These are phyloP conservation scores for Babyrousa celebensis DNA, from an alignment of 2,797 vertebrate genomes.

Conservation along the genomic window DNA sequence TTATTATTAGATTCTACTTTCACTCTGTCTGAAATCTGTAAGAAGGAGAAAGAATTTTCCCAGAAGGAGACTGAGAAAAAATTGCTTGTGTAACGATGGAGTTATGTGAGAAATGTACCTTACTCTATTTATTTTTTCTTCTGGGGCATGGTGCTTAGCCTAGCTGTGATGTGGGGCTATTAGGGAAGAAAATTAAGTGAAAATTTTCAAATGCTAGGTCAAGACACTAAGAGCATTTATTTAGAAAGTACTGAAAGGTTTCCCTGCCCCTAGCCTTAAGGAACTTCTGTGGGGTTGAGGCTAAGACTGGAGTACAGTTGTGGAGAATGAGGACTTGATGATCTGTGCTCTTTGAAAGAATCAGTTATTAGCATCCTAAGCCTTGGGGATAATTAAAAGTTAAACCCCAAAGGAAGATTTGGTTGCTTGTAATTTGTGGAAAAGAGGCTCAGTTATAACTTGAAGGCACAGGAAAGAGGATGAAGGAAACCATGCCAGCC, in stretches of 20 bases:
- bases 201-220: constrained; percentile 56
- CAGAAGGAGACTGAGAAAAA: constrained; percentile 57
- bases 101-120: constrained; percentile 69
- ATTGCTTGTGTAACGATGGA: constrained; percentile 60
- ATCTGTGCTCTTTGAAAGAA: not conserved
- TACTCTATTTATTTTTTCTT: constrained; percentile 73
- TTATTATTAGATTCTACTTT: constrained; percentile 58
- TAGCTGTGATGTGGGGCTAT: constrained; percentile 27
- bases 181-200: constrained; percentile 50
- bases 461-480: not conserved
- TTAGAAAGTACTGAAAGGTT: constrained; percentile 9
- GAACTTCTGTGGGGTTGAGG: not conserved
- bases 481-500: not conserved
- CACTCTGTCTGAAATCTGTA: constrained; percentile 21
- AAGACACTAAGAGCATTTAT: not conserved
- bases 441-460: not conserved
- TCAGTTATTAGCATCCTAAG: not conserved
- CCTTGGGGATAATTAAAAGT: not conserved
- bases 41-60: constrained; percentile 63
- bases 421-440: not conserved
- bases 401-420: not conserved
- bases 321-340: not conserved
- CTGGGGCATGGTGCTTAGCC: constrained; percentile 19
- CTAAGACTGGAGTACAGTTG: not conserved
- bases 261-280: not conserved